These are phyloP conservation scores for Trypoxylon attenuatum DNA, from an alignment of 2,888 invertebrate species.

Conservation along the genomic window DNA sequence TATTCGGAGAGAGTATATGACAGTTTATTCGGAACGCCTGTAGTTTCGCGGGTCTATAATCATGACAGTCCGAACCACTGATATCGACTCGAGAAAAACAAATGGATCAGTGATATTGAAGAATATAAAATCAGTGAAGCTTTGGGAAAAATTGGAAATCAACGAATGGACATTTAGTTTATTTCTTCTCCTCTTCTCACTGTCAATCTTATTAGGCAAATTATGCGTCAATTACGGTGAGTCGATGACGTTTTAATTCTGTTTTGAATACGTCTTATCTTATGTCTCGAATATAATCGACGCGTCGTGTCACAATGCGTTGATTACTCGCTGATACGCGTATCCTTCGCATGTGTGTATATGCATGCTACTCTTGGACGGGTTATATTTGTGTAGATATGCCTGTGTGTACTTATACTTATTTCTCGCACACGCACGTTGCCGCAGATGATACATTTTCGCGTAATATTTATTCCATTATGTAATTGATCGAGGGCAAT, in stretches of 20 bases:
- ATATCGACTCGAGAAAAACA: conserved; percentile 13
- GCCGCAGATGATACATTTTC: neutral
- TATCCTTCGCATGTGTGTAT: conserved; percentile 2
- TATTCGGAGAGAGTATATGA: no score
- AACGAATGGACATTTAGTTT: conserved; percentile 63
- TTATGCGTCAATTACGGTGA: conserved; percentile 62
- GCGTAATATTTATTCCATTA: conserved; percentile 3
- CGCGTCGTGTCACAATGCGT: neutral
- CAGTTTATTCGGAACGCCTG: neutral
- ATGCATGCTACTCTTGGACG: neutral
- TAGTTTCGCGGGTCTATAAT: neutral
- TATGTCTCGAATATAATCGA: neutral
- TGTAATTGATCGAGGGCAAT: neutral
- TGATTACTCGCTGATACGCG: conserved; percentile 2
- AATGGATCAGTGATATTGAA: neutral
- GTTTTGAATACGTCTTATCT: neutral
- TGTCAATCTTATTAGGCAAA: conserved; percentile 59
- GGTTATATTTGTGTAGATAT: neutral
- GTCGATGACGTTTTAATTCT: conserved; percentile 10
- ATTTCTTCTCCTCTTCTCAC: conserved; percentile 55
- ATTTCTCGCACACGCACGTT: neutral
- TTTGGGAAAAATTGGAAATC: conserved; percentile 47
- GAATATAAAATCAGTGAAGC: conserved; percentile 8
- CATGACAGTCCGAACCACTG: conserved; percentile 15
- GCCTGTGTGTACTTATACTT: neutral